Conservation (phyloP, 2,113 vertebrate species). For the Xiphophorus hellerii region DNA sequence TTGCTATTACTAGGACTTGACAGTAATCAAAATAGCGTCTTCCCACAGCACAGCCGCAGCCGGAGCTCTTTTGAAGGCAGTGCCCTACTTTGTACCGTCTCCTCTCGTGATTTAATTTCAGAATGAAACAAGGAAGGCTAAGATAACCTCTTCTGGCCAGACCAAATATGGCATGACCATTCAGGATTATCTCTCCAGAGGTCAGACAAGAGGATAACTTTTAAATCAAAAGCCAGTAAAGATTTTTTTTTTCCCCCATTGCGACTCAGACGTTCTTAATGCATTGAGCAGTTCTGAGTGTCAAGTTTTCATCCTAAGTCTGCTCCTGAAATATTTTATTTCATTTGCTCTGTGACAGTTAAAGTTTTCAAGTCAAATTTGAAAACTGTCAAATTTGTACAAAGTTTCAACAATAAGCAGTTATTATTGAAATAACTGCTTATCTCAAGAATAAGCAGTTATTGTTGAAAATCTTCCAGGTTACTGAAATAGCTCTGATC, state of each 20-base stretch:
- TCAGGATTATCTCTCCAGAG: conserved; percentile 42
- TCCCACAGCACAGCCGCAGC: conserved; percentile 61
- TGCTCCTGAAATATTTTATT: background rate
- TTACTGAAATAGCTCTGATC: too few relatives aligned
- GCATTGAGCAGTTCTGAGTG: background rate
- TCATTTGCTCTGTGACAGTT: background rate
- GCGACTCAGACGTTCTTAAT: background rate
- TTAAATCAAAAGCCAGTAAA: conserved; percentile 25
- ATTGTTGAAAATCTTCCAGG: background rate
- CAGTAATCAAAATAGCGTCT: conserved; percentile 74
- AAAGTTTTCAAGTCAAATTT: background rate
- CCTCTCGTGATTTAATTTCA: conserved; percentile 64
- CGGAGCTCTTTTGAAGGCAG: conserved; percentile 63
- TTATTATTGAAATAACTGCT: too few relatives aligned
- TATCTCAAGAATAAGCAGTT: background rate
- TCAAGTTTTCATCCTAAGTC: background rate
- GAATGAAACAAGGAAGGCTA: conserved; percentile 41
- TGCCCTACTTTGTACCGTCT: conserved; percentile 62
- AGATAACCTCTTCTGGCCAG: conserved; percentile 56
- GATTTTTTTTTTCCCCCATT: conserved; percentile 1
- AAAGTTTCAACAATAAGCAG: too few relatives aligned
- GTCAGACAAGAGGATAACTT: conserved; percentile 28
- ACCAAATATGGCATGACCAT: conserved; percentile 46
- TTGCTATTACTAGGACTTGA: conserved; percentile 65
- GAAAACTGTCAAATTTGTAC: too few relatives aligned